Evolutionary conservation across 2,888 invertebrate species (phyloP).

Genomic region (Timandra comae): DNA sequence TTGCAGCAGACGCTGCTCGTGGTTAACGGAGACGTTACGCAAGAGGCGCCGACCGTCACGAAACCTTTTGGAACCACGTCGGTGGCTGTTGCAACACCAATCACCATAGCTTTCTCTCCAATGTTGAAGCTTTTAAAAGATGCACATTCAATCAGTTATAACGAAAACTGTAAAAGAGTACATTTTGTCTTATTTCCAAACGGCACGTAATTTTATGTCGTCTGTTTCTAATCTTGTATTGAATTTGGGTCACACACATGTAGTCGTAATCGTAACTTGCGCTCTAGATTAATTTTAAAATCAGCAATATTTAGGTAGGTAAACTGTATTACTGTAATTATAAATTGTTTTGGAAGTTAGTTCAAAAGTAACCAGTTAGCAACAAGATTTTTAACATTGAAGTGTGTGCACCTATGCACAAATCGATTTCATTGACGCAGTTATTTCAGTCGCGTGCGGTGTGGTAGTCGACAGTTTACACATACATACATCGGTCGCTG

Average conservation of each 20-base stretch:
- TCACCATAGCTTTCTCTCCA: conserved; percentile 63
- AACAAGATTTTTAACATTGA: too few species aligned
- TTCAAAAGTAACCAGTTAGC: too few species aligned
- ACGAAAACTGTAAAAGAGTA: too few species aligned
- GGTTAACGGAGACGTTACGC: conserved; percentile 49
- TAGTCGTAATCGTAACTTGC: neutral
- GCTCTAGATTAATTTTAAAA: too few species aligned
- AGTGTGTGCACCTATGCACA: conserved; percentile 22
- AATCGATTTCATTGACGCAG: conserved; percentile 44
- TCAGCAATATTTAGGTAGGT: too few species aligned
- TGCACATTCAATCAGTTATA: too few species aligned
- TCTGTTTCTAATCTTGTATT: conserved; percentile 4
- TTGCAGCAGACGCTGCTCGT: conserved; percentile 26
- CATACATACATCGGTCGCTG: conserved; percentile 17
- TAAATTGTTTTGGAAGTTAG: too few species aligned
- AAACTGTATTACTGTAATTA: too few species aligned
- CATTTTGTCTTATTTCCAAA: too few species aligned
- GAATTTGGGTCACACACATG: conserved; percentile 13
- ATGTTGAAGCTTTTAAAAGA: conserved; percentile 5
- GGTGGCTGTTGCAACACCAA: conserved; percentile 50
- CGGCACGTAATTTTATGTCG: too few species aligned
- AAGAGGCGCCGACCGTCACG: conserved; percentile 56
- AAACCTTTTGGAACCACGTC: conserved; percentile 57
- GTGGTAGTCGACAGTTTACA: conserved; percentile 17
- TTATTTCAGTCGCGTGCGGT: conserved; percentile 42